Evolutionary conservation across 2,888 invertebrate genomes (phyloP).

Genomic region (Smittia aterrima): DNA sequence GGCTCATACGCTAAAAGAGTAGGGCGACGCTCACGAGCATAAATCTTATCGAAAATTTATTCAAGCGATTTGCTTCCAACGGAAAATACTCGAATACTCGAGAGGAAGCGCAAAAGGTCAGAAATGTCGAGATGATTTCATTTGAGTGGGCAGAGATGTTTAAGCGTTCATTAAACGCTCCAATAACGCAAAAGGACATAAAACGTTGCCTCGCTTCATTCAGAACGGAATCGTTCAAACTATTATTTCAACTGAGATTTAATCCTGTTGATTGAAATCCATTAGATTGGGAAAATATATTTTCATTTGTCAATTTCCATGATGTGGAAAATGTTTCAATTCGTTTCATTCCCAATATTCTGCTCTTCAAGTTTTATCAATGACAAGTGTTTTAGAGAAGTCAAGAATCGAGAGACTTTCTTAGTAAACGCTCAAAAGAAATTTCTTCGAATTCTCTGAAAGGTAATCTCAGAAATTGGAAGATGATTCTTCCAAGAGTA

Average conservation of each 20-base stretch:
- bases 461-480: too few species aligned
- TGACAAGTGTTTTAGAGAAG: too few species aligned
- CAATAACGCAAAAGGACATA: neutral
- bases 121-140: constrained; percentile 22
- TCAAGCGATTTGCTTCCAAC: neutral
- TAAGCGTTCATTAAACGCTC: neutral
- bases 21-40: neutral
- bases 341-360: too few species aligned
- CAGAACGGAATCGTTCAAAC: neutral
- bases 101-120: constrained; percentile 15
- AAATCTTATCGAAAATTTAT: constrained; percentile 22
- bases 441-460: too few species aligned
- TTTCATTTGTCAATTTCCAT: too few species aligned
- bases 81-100: neutral
- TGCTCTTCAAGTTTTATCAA: too few species aligned
- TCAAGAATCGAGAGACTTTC: too few species aligned
- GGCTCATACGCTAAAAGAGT: neutral
- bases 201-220: neutral
- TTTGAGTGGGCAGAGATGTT: neutral
- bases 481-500: too few species aligned
- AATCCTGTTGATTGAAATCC: neutral
- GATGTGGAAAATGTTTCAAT: too few species aligned
- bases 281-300: neutral
- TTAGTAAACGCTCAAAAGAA: too few species aligned
- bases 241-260: neutral